Evolutionary conservation across 1,140 invertebrate species (phyloP), one percentile per base, ranked within the genome.

Genomic region (Zophobas morio): DNA sequence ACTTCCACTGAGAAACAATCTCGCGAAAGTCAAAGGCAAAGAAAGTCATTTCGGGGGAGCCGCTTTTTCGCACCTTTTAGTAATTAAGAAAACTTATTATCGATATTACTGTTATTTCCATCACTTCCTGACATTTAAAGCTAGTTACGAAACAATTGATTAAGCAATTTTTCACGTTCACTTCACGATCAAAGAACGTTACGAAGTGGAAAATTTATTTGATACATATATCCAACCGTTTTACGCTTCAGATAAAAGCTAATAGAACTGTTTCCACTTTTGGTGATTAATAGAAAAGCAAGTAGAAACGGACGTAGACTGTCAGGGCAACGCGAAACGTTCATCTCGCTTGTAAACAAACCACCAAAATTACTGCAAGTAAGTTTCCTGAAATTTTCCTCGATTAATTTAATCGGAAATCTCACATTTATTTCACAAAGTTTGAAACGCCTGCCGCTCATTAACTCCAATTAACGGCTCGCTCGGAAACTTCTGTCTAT

Each of bases 161-260:
- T 66, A 66, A 66, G 39, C 60, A 66, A 66, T 66, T 66, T 66
- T 66, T 66, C 60, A 20, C 35, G 37, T 63, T 40, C n/a, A 66
- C 36, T 66, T 5, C 39, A 40, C 39, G 60, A 66, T 66, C 60
- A 66, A 66, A 66, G 60, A 66, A 66, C 37, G n/a, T 47, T 32
- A 42, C 60, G 40, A 66, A 40, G 36, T 40, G 60, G 60, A 66
- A 66, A 66, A 66, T 66, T 66, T 32, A 54, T 34, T 42, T 66
- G 20, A 4, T 66, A 36, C 37, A 42, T 42, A 66, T 42, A 42
- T 66, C 37, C 39, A 42, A 42, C 60, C 60, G 33, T 42, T 66
- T 66, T 66, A 66, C 60, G 60, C 60, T 66, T 39, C 60, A 36
- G 32, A 20, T 66, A 66, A 66, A 66, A 2, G 6, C 60, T 3